Evolutionary conservation across 2,888 invertebrate genomes (phyloP).

Genomic region (Zele albiditarsus): DNA sequence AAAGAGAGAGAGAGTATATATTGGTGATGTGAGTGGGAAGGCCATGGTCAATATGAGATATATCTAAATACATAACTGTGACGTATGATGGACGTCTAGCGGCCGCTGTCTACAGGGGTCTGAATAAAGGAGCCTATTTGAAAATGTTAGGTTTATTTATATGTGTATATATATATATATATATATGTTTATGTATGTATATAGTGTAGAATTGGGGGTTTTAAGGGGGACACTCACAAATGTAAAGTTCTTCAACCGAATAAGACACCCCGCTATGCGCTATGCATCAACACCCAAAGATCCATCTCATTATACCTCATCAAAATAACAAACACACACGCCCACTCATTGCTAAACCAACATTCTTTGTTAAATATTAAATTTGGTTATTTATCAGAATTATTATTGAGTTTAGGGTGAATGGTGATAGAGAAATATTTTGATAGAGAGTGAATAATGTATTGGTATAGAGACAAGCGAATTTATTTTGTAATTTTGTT

Average conservation of each 20-base stretch:
- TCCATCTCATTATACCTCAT: constrained; percentile 71
- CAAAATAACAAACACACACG: constrained; percentile 71
- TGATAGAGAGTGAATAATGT: no score
- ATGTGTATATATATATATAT: background rate
- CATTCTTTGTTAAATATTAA: constrained; percentile 67
- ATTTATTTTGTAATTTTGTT: no score
- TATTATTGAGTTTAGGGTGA: constrained; percentile 48
- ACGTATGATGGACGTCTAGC: constrained; percentile 71
- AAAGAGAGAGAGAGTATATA: constrained; percentile 32
- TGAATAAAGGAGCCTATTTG: constrained; percentile 40
- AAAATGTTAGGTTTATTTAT: background rate
- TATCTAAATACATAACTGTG: constrained; percentile 71
- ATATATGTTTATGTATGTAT: background rate
- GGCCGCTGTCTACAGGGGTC: constrained; percentile 67
- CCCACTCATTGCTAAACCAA: constrained; percentile 67
- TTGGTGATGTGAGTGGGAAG: constrained; percentile 37
- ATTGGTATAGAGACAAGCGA: no score
- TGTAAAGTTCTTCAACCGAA: constrained; percentile 54
- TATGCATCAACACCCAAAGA: constrained; percentile 72
- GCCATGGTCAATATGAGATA: constrained; percentile 60
- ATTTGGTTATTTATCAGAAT: constrained; percentile 69
- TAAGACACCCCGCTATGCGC: constrained; percentile 70
- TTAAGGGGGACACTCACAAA: background rate
- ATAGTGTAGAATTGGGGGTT: background rate
- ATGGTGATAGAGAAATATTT: no score